phyloP scores from a whole-genome alignment of 1,140 invertebrate genomes.

The Drosophila miranda region DNA sequence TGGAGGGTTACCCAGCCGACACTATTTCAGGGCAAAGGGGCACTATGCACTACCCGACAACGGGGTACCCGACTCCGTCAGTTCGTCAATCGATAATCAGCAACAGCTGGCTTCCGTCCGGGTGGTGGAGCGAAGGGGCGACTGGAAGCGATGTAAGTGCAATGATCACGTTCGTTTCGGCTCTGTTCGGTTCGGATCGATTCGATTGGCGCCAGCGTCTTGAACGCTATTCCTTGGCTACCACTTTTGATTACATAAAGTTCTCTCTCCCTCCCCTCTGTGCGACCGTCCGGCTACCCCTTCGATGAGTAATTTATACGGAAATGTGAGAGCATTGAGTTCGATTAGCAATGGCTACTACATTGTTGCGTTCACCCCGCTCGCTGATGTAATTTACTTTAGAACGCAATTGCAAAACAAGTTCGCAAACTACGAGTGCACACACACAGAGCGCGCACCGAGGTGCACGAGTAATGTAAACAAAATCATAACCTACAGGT shows the following conservation, averaged over 20 bases:
- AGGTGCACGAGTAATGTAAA: constrained; percentile 38
- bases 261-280: background rate
- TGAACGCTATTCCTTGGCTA: background rate
- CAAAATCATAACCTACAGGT: background rate
- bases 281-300: background rate
- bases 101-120: constrained; percentile 7
- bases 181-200: background rate
- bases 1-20: constrained; percentile 25
- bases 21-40: constrained; percentile 28
- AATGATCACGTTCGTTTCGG: constrained; percentile 30
- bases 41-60: no score
- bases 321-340: constrained; percentile 54
- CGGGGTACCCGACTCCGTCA: constrained; percentile 7
- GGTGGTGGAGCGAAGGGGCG: background rate
- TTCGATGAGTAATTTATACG: constrained; percentile 53
- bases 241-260: constrained; percentile 6
- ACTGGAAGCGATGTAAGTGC: constrained; percentile 25
- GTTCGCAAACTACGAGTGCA: constrained; percentile 40
- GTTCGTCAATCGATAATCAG: constrained; percentile 53
- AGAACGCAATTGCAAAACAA: constrained; percentile 74
- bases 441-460: constrained; percentile 18
- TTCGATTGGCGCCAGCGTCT: constrained; percentile 22
- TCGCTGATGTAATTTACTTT: constrained; percentile 69
- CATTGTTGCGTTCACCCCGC: constrained; percentile 36
- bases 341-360: constrained; percentile 58